phyloP scores from a whole-genome alignment of 2,888 invertebrate species.

The Lypha dubia region DNA sequence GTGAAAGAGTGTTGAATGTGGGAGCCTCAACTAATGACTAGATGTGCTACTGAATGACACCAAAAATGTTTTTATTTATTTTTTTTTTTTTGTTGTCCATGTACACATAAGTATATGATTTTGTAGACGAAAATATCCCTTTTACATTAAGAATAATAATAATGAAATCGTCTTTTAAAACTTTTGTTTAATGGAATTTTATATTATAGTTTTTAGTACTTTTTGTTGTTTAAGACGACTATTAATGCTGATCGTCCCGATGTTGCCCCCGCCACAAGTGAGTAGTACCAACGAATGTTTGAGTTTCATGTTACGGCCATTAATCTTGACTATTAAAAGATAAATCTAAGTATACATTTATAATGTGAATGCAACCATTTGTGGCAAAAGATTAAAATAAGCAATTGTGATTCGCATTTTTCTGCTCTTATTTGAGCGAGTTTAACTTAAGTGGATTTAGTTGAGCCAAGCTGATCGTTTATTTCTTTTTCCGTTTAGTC shows the following conservation, averaged over 20 bases:
- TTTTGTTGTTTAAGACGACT: neutral
- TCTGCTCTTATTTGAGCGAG: slow-evolving; percentile 10
- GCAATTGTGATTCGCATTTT: slow-evolving; percentile 22
- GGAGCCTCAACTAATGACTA: slow-evolving; percentile 57
- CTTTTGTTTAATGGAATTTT: slow-evolving; percentile 50
- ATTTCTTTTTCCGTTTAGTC: too few species aligned
- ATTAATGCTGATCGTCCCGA: slow-evolving; percentile 27
- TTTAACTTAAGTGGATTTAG: slow-evolving; percentile 40
- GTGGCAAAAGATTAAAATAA: slow-evolving; percentile 26
- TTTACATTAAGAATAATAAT: slow-evolving; percentile 51
- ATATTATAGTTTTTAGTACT: slow-evolving; percentile 30
- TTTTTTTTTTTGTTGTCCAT: neutral
- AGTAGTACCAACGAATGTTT: slow-evolving; percentile 20
- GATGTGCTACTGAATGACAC: slow-evolving; percentile 22
- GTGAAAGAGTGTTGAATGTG: slow-evolving; percentile 55
- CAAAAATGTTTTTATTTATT: neutral
- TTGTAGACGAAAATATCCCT: slow-evolving; percentile 35
- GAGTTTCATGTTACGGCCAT: slow-evolving; percentile 49
- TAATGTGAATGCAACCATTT: slow-evolving; percentile 48
- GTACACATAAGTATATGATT: neutral
- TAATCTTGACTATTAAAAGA: slow-evolving; percentile 60
- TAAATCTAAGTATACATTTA: neutral
- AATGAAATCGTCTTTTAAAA: slow-evolving; percentile 52
- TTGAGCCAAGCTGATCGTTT: neutral
- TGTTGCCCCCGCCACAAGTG: slow-evolving; percentile 24